These are phyloP conservation scores for Ciconia maguari DNA, from an alignment of 2,113 vertebrate species.

Conservation along the genomic window DNA sequence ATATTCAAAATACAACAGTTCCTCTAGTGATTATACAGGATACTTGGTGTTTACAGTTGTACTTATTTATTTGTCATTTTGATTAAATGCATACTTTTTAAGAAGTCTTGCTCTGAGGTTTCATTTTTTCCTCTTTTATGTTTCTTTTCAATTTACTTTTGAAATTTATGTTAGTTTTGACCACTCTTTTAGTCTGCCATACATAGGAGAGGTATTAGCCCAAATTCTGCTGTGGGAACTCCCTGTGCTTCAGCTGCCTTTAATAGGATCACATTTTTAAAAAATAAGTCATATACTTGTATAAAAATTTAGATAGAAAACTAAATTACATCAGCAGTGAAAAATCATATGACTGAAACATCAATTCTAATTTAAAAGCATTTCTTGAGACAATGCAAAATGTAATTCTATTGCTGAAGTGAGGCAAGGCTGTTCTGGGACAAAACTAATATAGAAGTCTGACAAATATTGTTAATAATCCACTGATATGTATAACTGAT, in stretches of 20 bases:
- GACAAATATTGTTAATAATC: conserved; percentile 87
- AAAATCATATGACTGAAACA: conserved; percentile 69
- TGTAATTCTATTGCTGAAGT: conserved; percentile 69
- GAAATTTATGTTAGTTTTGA: not conserved
- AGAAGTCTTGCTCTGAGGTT: not conserved
- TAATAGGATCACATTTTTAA: not conserved
- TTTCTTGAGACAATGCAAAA: conserved; percentile 72
- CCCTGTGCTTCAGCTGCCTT: not conserved
- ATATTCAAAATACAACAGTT: not conserved
- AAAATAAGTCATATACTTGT: conserved; percentile 38
- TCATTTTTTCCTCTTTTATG: not conserved
- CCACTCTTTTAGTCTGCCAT: not conserved
- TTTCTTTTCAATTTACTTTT: not conserved
- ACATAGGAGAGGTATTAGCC: not conserved
- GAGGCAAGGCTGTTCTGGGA: conserved; percentile 61
- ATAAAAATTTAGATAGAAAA: conserved; percentile 68
- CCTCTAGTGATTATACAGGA: not conserved
- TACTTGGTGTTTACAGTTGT: not conserved
- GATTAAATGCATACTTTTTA: not conserved
- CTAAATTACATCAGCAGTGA: conserved; percentile 69
- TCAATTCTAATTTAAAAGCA: conserved; percentile 75
- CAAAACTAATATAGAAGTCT: conserved; percentile 86
- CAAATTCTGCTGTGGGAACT: not conserved
- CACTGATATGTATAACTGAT: conserved; percentile 77
- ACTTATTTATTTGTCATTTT: not conserved